Evolutionary conservation across 1,140 invertebrate species (phyloP).

Genomic region (Diachasmimorpha longicaudata): DNA sequence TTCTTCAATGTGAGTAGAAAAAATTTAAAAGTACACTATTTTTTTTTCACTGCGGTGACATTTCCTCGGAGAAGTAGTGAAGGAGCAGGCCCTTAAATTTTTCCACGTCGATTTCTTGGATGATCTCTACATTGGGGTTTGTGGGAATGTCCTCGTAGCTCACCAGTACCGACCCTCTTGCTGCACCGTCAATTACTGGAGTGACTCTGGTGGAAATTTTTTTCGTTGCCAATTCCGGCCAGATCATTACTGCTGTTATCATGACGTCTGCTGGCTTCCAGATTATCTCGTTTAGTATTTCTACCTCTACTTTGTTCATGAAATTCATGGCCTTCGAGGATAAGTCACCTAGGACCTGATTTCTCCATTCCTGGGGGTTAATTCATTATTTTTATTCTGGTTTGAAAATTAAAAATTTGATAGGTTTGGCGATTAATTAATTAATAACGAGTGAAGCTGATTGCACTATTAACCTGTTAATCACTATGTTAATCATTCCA

Average conservation of each 20-base stretch:
- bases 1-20: slow-evolving; percentile 82
- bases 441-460: no score
- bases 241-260: slow-evolving; percentile 41
- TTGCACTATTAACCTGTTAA: no score
- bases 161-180: slow-evolving; percentile 37
- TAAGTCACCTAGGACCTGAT: slow-evolving; percentile 46
- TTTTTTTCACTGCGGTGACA: background rate
- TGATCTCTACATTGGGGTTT: slow-evolving; percentile 38
- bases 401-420: no score
- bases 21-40: background rate
- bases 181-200: slow-evolving; percentile 34
- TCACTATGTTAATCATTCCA: no score
- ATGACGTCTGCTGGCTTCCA: slow-evolving; percentile 52
- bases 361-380: slow-evolving; percentile 54
- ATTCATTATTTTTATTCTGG: no score
- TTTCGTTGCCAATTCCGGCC: slow-evolving; percentile 37
- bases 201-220: slow-evolving; percentile 30
- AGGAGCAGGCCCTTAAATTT: slow-evolving; percentile 36
- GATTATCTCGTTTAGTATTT: background rate
- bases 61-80: slow-evolving; percentile 30
- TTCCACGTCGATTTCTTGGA: slow-evolving; percentile 34
- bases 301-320: slow-evolving; percentile 57
- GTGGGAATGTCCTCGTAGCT: slow-evolving; percentile 36
- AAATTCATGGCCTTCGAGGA: slow-evolving; percentile 50
- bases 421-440: no score